Evolutionary conservation across 2,888 invertebrate species (phyloP).

Genomic region (Dicyrtoma fusca): DNA sequence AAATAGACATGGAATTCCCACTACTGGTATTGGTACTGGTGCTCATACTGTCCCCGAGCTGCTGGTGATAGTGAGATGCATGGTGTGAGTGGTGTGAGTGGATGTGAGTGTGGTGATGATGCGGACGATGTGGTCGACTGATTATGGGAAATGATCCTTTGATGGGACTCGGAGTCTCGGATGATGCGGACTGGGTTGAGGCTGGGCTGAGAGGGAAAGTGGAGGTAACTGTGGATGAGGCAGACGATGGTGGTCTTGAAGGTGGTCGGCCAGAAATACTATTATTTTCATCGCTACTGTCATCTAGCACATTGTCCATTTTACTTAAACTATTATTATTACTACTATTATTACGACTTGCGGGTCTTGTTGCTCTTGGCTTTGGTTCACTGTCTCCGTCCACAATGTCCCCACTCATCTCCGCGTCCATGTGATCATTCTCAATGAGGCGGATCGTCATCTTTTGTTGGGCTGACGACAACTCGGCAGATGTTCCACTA

Average conservation of each 20-base stretch:
- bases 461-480: conserved; percentile 1
- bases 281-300: conserved; percentile 41
- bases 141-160: conserved; percentile 18
- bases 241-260: conserved; percentile 51
- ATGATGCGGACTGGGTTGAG: not conserved
- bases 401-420: not conserved
- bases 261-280: conserved; percentile 49
- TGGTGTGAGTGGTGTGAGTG: not conserved
- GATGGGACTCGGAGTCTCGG: not conserved
- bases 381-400: not conserved
- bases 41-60: too few species aligned
- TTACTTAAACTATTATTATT: conserved; percentile 12
- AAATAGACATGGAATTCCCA: not conserved
- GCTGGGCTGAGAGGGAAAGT: conserved; percentile 22
- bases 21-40: not conserved
- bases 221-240: conserved; percentile 42
- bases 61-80: not conserved
- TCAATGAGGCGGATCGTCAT: not conserved
- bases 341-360: not conserved
- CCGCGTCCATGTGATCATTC: too few species aligned
- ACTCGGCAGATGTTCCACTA: conserved; percentile 1
- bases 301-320: conserved; percentile 34
- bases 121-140: conserved; percentile 24
- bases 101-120: not conserved
- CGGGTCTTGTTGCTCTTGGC: not conserved